These are phyloP conservation scores for Trachymyrmex septentrionalis DNA, from an alignment of 1,140 invertebrate species.

Conservation along the genomic window DNA sequence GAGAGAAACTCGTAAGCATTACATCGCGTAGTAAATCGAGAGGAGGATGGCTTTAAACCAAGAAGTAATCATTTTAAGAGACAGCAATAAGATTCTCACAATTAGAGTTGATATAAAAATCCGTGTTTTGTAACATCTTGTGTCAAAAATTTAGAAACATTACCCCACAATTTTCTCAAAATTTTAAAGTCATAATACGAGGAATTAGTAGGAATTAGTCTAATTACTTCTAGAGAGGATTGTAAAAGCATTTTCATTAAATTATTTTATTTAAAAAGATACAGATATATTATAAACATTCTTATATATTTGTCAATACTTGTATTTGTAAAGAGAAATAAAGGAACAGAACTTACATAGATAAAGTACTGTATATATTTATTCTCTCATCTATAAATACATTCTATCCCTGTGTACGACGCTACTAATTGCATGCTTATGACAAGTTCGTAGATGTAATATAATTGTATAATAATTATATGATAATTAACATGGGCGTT, in stretches of 20 bases:
- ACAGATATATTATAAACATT: conserved; percentile 28
- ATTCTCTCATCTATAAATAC: conserved; percentile 51
- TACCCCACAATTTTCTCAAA: background rate
- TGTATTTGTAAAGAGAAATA: conserved; percentile 32
- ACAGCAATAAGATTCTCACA: background rate
- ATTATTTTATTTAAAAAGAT: conserved; percentile 49
- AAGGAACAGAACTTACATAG: conserved; percentile 44
- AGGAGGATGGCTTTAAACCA: conserved; percentile 72
- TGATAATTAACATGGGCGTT: conserved; percentile 44
- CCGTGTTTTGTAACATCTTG: background rate
- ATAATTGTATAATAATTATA: background rate
- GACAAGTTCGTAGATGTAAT: conserved; percentile 9
- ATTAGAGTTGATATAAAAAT: background rate
- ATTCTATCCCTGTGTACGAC: background rate
- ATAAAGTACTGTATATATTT: conserved; percentile 51
- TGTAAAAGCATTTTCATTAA: background rate
- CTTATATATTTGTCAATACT: background rate
- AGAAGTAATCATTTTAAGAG: background rate
- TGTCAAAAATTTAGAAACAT: background rate
- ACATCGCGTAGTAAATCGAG: conserved; percentile 67
- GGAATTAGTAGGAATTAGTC: too few species aligned
- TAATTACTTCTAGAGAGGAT: background rate
- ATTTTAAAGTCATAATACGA: background rate
- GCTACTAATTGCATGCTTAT: conserved; percentile 16
- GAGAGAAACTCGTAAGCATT: conserved; percentile 66